Evolutionary conservation across 2,797 vertebrate species (phyloP).

Genomic region (Myripristis jacobus): DNA sequence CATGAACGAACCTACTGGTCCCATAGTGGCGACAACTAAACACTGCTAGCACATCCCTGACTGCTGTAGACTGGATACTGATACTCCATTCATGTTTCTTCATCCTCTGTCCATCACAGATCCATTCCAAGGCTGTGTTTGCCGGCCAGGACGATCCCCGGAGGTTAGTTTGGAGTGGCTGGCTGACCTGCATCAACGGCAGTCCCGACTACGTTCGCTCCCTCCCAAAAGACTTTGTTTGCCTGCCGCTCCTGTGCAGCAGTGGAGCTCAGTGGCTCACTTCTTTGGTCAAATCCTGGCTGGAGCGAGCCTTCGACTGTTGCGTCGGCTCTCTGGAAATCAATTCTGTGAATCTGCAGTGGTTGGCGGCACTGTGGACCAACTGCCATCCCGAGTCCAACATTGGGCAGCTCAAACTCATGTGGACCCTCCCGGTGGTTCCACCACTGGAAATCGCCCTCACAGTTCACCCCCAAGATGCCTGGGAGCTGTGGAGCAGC

Average conservation of each 20-base stretch:
- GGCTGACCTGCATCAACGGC: constrained; percentile 88
- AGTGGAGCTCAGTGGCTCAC: constrained; percentile 85
- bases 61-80: too few species aligned
- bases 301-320: constrained; percentile 93
- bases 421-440: constrained; percentile 86
- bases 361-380: constrained; percentile 93
- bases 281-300: constrained; percentile 87
- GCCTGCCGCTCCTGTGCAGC: constrained; percentile 90
- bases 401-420: constrained; percentile 81
- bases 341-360: constrained; percentile 86
- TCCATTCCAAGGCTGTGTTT: constrained; percentile 78
- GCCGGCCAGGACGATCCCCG: constrained; percentile 69
- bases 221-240: constrained; percentile 85
- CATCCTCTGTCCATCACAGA: constrained; percentile 68
- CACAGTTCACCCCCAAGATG: constrained; percentile 87
- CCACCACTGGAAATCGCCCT: constrained; percentile 88
- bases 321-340: constrained; percentile 87
- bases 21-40: too few species aligned
- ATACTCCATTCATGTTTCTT: too few species aligned
- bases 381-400: constrained; percentile 81
- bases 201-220: constrained; percentile 83
- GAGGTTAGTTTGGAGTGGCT: constrained; percentile 90
- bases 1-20: too few species aligned
- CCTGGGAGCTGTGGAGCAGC: constrained; percentile 90
- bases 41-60: too few species aligned